phyloP scores from a whole-genome alignment of 2,888 invertebrate genomes.

The Drosophila robusta region DNA sequence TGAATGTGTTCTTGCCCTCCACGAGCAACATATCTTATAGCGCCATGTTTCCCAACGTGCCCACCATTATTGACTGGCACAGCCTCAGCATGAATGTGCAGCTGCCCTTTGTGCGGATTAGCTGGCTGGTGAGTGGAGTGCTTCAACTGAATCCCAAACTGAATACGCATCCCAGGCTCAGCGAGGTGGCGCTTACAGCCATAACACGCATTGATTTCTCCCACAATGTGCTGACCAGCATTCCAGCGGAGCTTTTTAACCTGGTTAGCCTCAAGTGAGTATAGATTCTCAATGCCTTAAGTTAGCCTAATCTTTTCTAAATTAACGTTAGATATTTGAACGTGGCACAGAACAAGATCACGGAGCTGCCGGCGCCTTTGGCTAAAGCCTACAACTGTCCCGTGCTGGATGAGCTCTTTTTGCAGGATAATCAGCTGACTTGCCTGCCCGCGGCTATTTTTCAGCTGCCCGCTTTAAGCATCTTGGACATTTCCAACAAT shows the following conservation, averaged over 20 bases:
- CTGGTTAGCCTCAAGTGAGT: constrained; percentile 90
- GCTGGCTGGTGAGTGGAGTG: constrained; percentile 94
- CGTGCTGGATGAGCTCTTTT: constrained; percentile 93
- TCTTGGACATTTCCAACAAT: constrained; percentile 97
- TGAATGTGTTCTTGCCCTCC: constrained; percentile 84
- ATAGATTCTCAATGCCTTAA: neutral
- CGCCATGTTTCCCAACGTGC: constrained; percentile 92
- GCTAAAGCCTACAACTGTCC: constrained; percentile 88
- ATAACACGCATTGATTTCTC: constrained; percentile 97
- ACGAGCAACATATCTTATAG: constrained; percentile 91
- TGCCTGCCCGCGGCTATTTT: constrained; percentile 93
- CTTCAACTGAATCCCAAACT: constrained; percentile 93
- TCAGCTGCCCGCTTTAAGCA: constrained; percentile 90
- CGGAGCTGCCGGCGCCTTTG: constrained; percentile 88
- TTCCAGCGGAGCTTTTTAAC: constrained; percentile 94
- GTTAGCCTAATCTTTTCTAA: too few species aligned
- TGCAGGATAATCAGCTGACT: constrained; percentile 96
- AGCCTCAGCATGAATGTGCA: constrained; percentile 88
- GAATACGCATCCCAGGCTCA: constrained; percentile 88
- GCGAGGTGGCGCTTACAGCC: constrained; percentile 92
- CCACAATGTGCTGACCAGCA: constrained; percentile 91
- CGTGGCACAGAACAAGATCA: constrained; percentile 95
- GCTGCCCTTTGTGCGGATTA: constrained; percentile 89
- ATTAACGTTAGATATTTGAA: constrained; percentile 88
- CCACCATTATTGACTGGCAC: constrained; percentile 97